Evolutionary conservation across 2,888 invertebrate genomes (phyloP), one percentile per base, ranked within the genome.

Genomic region (Fissipunctia ypsillon): DNA sequence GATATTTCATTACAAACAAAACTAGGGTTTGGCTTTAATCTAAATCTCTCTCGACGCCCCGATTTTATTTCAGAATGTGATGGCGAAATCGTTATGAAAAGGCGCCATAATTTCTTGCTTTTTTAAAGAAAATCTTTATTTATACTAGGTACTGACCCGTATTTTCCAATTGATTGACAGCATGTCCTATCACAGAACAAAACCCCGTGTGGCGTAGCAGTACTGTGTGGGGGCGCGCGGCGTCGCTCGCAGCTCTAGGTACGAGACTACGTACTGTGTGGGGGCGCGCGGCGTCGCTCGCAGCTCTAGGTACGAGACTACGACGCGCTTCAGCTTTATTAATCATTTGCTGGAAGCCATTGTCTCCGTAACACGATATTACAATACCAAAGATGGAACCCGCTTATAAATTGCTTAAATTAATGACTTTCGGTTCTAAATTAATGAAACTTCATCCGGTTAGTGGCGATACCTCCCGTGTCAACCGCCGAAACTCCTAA

Each of bases 361-460:
- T 89, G 86, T 89, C 81, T 85, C 25, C 64, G 12, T 43, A 50
- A 71, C 69, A 76, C 80, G 76, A 87, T 80, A 86, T 87, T 86
- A 89, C 87, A 85, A 87, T 86, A 77, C 80, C 86, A 60, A 73
- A 72, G 65, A 67, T 61, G 65, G n/a, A 50, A 57, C 43, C 28
- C 71, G 63, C 82, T 76, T 67, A 35, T 78, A 79, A 84, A 78
- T 81, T 69, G 60, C 65, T 70, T 70, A 73, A 76, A 84, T 82
- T 73, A 80, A 86, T 82, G 78, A 82, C 69, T 76, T 73, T 60
- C 56, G 25, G 60, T 70, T 77, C 64, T 60, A 65, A 70, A 82
- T 81, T 67, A 81, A 79, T 71, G 54, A 73, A 57, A 73, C 63
- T 74, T 73, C 41, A 69, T 67, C 67, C 38, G 64, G 56, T 63